Conservation (phyloP, 2,113 vertebrate species). For the Chionomys nivalis region DNA sequence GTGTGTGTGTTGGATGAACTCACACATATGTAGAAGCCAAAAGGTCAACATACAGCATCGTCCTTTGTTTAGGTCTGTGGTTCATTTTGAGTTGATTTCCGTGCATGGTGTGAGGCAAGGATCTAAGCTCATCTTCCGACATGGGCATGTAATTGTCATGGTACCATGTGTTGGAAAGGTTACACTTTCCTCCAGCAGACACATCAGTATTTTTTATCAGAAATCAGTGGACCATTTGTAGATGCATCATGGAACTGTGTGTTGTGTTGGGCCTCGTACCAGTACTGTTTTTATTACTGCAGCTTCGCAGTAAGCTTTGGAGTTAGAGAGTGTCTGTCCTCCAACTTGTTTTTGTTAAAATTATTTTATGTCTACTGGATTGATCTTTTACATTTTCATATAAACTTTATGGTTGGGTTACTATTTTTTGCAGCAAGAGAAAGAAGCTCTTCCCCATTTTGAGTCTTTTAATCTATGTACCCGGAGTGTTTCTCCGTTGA, state of each 20-base stretch:
- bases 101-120: neutral
- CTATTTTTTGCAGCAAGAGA: neutral
- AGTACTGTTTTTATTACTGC: neutral
- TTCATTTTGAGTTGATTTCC: neutral
- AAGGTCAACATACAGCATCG: neutral
- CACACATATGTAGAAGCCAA: neutral
- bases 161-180: neutral
- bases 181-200: neutral
- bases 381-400: neutral
- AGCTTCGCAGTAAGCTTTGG: neutral
- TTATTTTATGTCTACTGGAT: neutral
- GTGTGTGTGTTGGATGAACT: neutral
- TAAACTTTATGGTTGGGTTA: neutral
- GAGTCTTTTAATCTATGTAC: neutral
- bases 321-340: neutral
- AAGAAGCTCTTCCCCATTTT: neutral
- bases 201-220: neutral
- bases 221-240: neutral
- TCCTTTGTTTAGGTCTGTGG: neutral
- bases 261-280: neutral
- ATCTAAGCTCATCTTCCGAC: neutral
- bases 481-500: neutral
- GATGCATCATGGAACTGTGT: neutral
- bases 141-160: neutral
- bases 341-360: neutral